Base-by-base conservation (phyloP, 2,113 vertebrate genomes). In the Sardina pilchardus region DNA sequence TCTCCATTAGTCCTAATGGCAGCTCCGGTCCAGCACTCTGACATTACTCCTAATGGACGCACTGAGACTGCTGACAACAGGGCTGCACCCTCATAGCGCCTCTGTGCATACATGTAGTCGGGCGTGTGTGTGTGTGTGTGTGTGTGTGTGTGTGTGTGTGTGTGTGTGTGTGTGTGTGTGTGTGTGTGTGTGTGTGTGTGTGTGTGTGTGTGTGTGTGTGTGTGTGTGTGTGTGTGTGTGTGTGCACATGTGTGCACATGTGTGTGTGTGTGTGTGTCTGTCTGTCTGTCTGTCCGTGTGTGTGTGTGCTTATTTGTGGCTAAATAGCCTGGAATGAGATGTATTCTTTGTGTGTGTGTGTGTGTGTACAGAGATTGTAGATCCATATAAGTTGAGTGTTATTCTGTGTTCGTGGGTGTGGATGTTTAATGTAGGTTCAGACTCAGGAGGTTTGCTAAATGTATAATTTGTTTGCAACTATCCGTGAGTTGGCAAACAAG, bases 1-100 rank as follows among this genome's bases (percentile, higher is more conserved):
- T 85, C 91, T 92, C 90, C 90, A 91, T 92, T 91, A 91, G 90
- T 50, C 84, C 87, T 90, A 90, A 90, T 92, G 89, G 88, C 88
- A 63, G 87, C 84, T 85, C 85, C 88, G 90, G 89, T 89, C 90
- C 90, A 90, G 88, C 90, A 91, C 91, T 92, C 89, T 85, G 84
- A 85, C 90, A 88, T 88, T 89, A 91, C 47, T 86, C 88, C 89
- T 92, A 92, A 92, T 92, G 91, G 91, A 91, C 63, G 26, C 63
- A 71, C 63, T 63, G 88, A 86, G 84, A 81, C 80, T 86, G 89
- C 89, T 89, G 90, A 91, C 91, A 91, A 88, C 88, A 91, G 88
- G 90, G 90, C 88, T 92, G 89, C 88, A 88, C 89, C 88, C 83
- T 84, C 82, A 21, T 75, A 85, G 43, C 47, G 67, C 67, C 48